Base-by-base conservation (phyloP, 2,888 invertebrate species). In the Lithosia quadra region DNA sequence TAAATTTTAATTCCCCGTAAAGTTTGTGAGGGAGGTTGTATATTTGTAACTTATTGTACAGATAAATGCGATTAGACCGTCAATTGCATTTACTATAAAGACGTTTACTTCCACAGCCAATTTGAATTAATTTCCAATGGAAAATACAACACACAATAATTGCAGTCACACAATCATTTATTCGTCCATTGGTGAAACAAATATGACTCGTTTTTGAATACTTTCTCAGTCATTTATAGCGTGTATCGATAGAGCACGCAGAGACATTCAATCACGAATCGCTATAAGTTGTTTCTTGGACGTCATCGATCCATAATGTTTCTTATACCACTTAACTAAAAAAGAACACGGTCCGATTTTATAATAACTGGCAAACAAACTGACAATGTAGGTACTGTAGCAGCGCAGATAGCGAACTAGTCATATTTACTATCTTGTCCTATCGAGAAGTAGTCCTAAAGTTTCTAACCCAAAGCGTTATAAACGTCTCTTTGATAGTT, bases 201-300 rank as follows among this genome's bases (percentile, higher is more conserved):
- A 21, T 18, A 60, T 18, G 22, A 39, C 18, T 57, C 18, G 8
- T 15, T 63, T 53, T 34, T 36, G 34, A 21, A 63, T 1, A 24
- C 3, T 58, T 66, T 66, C 65, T 66, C 34, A 24, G 15, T 53
- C 59, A 49, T 55, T 53, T 24, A 22, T 24, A 28, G 10, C 22
- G 18, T 21, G 36, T 11, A 39, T 49, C 34, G 60, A 33, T 34
- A 57, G 34, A 39, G 60, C 66, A 66, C 66, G 66, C 66, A 66
- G 22, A 65, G 49, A 57, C 66, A 66, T 66, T 66, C 60, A 49
- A 15, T 60, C 66, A 66, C 66, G 66, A 53, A 24, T 53, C 5
- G 36, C 21, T 36, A 15, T 15, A 21, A 21, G 22, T n/a, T 58
- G 13, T 39, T 5, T 36, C 7, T 21, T 34, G 58, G 18, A 11